Evolutionary conservation across 1,140 invertebrate genomes (phyloP).

Genomic region (Cyrtorhinus lividipennis): DNA sequence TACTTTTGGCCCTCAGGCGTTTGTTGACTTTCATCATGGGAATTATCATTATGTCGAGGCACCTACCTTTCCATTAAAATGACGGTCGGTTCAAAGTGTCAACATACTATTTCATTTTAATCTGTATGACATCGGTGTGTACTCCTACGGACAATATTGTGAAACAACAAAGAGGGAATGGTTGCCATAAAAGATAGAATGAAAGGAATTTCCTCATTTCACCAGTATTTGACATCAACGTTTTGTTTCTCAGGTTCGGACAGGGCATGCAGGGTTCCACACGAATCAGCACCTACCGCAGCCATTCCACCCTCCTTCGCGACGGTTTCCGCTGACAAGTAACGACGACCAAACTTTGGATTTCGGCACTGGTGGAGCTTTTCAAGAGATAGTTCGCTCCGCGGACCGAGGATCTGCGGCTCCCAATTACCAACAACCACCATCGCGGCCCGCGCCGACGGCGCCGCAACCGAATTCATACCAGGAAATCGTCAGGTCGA

Average conservation of each 20-base stretch:
- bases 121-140: no score
- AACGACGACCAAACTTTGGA: not conserved
- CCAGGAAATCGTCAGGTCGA: slow-evolving; percentile 18
- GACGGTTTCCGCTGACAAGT: not conserved
- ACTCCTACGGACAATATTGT: no score
- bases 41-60: no score
- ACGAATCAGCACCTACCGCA: slow-evolving; percentile 25
- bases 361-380: not conserved
- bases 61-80: no score
- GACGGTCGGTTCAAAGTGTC: no score
- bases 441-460: slow-evolving; percentile 12
- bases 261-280: slow-evolving; percentile 13
- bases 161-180: no score
- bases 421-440: slow-evolving; percentile 11
- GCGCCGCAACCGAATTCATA: slow-evolving; percentile 12
- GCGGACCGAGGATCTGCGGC: not conserved
- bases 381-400: not conserved
- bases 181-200: no score
- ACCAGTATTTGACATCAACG: no score
- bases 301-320: slow-evolving; percentile 22
- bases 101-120: no score
- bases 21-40: no score
- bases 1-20: no score
- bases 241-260: not conserved
- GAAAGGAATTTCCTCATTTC: no score